Conservation (phyloP, 1,140 invertebrate genomes). For the Chelonus insularis region DNA sequence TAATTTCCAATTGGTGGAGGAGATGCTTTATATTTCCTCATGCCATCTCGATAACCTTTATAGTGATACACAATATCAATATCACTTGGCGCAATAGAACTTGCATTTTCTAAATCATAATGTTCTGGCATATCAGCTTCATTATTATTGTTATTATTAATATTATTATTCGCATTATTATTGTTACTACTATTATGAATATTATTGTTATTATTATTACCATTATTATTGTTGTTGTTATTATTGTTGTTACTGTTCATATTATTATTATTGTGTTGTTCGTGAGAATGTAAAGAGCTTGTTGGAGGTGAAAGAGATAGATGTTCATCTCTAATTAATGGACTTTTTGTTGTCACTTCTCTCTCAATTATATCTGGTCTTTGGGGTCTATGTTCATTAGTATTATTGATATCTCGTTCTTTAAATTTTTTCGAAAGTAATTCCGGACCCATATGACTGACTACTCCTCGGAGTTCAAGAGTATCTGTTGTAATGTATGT, state of each 20-base stretch:
- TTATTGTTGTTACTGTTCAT: too few species aligned
- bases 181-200: too few species aligned
- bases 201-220: too few species aligned
- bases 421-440: conserved; percentile 85
- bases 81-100: conserved; percentile 95
- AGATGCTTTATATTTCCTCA: conserved; percentile 83
- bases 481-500: conserved; percentile 56
- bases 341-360: conserved; percentile 82
- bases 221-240: too few species aligned
- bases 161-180: too few species aligned
- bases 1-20: conserved; percentile 73
- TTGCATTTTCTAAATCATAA: conserved; percentile 96
- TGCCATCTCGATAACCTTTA: conserved; percentile 86
- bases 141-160: too few species aligned
- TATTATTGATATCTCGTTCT: conserved; percentile 74
- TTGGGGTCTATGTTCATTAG: conserved; percentile 70
- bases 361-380: conserved; percentile 91
- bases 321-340: conserved; percentile 75
- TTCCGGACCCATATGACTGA: conserved; percentile 77
- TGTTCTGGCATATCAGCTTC: conserved; percentile 88
- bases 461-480: conserved; percentile 60
- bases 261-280: too few species aligned
- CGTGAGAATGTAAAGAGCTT: conserved; percentile 67
- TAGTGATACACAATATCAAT: conserved; percentile 97
- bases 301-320: conserved; percentile 69